Conservation (phyloP, 2,888 invertebrate genomes). For the Agrotis exclamationis region DNA sequence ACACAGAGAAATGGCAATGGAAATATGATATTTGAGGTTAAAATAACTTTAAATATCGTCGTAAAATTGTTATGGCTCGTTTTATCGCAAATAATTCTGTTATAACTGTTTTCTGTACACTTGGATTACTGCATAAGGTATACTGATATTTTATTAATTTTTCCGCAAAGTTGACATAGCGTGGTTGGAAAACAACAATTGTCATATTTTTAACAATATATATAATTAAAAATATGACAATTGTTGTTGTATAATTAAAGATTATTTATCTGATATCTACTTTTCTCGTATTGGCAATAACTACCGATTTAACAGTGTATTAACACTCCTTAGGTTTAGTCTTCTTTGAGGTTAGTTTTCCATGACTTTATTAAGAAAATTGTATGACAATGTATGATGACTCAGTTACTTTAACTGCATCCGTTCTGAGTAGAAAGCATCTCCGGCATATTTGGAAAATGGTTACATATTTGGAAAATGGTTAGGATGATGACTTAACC, state of each 20-base stretch:
- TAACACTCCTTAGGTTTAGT: neutral
- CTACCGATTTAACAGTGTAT: no score
- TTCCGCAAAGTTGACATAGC: neutral
- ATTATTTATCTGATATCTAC: neutral
- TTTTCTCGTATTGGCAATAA: neutral
- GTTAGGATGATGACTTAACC: neutral
- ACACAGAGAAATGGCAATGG: neutral
- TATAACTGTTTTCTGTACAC: conserved; percentile 4
- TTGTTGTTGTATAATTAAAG: no score
- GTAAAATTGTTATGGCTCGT: conserved; percentile 22
- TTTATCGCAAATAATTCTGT: conserved; percentile 35
- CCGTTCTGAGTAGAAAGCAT: neutral
- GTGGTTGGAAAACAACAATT: conserved; percentile 5
- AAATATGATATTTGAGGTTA: conserved; percentile 29
- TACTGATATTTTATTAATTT: conserved; percentile 6
- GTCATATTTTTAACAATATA: neutral
- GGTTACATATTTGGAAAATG: neutral
- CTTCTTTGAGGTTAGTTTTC: neutral
- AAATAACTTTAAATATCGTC: conserved; percentile 24
- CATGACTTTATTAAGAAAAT: neutral
- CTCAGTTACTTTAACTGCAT: neutral
- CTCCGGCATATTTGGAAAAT: neutral
- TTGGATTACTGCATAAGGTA: conserved; percentile 12
- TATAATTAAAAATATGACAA: no score
- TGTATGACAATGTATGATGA: neutral